phyloP scores from a whole-genome alignment of 2,888 invertebrate genomes.

The Monoplex corrugatus region DNA sequence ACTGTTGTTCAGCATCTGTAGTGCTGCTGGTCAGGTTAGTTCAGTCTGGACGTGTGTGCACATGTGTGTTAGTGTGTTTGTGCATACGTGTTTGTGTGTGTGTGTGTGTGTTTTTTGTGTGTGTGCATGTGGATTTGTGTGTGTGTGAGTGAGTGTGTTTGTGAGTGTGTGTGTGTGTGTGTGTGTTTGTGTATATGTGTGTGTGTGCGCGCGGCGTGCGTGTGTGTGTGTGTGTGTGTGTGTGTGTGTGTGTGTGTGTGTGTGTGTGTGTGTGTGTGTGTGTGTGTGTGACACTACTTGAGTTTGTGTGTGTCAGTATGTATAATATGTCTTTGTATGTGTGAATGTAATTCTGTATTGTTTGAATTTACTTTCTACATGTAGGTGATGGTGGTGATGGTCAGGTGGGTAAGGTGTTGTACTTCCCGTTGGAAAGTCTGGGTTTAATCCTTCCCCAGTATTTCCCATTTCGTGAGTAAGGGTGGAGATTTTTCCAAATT shows the following conservation, averaged over 20 bases:
- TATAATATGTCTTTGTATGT: background rate
- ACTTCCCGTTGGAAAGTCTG: no score
- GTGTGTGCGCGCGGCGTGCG: background rate
- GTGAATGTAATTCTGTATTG: background rate
- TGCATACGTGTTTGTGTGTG: background rate
- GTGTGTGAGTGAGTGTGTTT: background rate
- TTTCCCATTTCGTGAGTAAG: no score
- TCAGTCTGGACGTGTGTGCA: background rate
- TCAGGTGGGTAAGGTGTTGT: no score
- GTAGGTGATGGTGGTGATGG: no score
- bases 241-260: conserved; percentile 8
- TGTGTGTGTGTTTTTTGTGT: background rate
- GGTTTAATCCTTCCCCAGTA: no score
- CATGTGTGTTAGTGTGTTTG: background rate
- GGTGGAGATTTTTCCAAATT: no score
- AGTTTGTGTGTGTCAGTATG: background rate
- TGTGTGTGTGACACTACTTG: background rate
- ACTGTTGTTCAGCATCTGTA: conserved; percentile 89
- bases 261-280: conserved; percentile 1
- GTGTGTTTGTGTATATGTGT: background rate
- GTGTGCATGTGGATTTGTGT: background rate
- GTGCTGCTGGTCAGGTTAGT: conserved; percentile 92
- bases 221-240: background rate
- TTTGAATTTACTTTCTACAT: no score
- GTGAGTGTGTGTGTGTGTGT: background rate